Conservation (phyloP, 2,113 vertebrate species). For the Rousettus leschenaultii region DNA sequence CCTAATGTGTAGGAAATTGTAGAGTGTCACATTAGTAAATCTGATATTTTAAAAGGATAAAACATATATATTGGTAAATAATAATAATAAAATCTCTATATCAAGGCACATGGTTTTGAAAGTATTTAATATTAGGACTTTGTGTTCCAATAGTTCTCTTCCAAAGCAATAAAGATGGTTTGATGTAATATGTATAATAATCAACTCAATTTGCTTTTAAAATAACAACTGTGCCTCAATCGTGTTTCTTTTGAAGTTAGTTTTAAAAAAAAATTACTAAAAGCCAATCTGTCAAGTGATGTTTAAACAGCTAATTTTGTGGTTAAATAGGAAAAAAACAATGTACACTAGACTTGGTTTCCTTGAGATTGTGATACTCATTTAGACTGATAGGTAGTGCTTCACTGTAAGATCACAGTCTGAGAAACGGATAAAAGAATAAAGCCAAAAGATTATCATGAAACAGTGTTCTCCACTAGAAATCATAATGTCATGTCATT, state of each 20-base stretch:
- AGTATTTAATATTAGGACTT: slow-evolving; percentile 9
- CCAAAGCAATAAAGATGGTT: background rate
- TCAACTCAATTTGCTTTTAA: slow-evolving; percentile 19
- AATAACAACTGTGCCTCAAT: background rate
- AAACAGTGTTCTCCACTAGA: background rate
- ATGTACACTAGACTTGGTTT: background rate
- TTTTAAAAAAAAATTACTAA: background rate
- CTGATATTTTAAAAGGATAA: slow-evolving; percentile 21
- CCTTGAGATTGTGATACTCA: background rate
- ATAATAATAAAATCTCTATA: background rate
- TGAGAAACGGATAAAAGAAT: background rate
- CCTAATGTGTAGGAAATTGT: background rate
- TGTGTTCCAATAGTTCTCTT: background rate
- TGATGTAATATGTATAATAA: background rate
- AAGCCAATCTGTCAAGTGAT: background rate
- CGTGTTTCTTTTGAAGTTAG: background rate
- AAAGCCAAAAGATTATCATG: slow-evolving; percentile 2
- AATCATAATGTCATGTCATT: background rate
- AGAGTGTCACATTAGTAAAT: background rate
- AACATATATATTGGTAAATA: background rate
- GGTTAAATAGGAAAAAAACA: background rate
- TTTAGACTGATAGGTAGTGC: background rate
- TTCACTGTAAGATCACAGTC: background rate
- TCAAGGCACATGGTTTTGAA: background rate
- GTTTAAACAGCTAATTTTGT: background rate